Conservation (phyloP, 1,140 invertebrate species). For the Trichoplusia ni region DNA sequence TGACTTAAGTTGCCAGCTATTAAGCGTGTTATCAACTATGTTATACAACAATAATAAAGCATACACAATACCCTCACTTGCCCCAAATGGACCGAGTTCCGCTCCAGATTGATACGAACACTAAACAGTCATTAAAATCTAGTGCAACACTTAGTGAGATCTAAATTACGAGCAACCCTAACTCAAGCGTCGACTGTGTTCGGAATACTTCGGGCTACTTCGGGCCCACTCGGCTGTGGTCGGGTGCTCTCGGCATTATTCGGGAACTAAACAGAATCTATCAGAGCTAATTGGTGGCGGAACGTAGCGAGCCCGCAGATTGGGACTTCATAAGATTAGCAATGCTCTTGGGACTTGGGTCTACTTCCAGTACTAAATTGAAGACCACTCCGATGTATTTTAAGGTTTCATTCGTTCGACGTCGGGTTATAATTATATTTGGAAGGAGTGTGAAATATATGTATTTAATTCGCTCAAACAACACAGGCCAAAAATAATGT, state of each 20-base stretch:
- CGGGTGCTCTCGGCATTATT: constrained; percentile 27
- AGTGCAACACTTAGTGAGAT: not conserved
- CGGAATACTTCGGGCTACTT: not conserved
- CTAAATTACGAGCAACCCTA: constrained; percentile 22
- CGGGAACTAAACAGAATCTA: constrained; percentile 47
- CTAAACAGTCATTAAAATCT: constrained; percentile 18
- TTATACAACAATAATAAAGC: constrained; percentile 18
- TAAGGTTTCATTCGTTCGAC: not conserved
- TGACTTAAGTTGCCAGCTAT: too few relatives aligned
- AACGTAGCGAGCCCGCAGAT: constrained; percentile 45
- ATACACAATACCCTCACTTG: constrained; percentile 11
- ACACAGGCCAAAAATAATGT: too few relatives aligned
- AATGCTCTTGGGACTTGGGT: constrained; percentile 30
- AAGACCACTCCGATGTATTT: constrained; percentile 12
- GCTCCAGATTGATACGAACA: not conserved
- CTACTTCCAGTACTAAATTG: constrained; percentile 17
- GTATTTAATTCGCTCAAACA: too few relatives aligned
- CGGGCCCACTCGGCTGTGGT: constrained; percentile 6
- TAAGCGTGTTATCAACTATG: too few relatives aligned
- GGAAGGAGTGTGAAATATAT: too few relatives aligned
- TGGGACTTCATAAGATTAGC: constrained; percentile 45
- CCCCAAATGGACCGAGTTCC: not conserved
- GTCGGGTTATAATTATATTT: too few relatives aligned
- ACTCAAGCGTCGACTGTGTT: constrained; percentile 11
- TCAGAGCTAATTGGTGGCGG: constrained; percentile 53